A percentile compares a stretch with the other conserved stretches of the same genome.
phyloP scores from a whole-genome alignment of 2,888 invertebrate genomes.

The Chaitophorus viminalis region DNA sequence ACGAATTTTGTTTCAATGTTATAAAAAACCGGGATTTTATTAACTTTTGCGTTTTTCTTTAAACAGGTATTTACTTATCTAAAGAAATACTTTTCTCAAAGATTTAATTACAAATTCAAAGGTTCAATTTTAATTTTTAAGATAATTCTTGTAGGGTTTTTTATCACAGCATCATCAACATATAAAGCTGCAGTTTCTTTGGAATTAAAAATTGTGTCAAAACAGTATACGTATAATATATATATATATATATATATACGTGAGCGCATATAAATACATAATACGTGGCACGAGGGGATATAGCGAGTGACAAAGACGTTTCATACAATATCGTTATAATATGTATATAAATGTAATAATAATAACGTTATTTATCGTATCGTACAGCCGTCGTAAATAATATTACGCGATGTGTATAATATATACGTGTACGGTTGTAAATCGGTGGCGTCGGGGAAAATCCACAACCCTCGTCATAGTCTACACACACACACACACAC shows the following conservation, averaged over 20 bases:
- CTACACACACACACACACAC: neutral
- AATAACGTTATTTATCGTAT: slow-evolving; percentile 37
- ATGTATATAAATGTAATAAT: neutral
- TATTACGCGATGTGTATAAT: neutral
- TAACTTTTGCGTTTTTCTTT: too few species aligned
- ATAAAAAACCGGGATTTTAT: too few species aligned
- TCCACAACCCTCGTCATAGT: neutral
- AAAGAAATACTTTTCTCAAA: too few species aligned
- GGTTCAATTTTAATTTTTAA: too few species aligned
- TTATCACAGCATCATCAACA: too few species aligned
- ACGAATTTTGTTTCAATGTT: too few species aligned
- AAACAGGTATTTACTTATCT: too few species aligned
- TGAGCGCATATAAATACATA: neutral
- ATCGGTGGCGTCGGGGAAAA: slow-evolving; percentile 1
- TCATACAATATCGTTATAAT: neutral
- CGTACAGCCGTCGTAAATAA: neutral
- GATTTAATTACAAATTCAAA: too few species aligned
- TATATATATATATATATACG: too few species aligned
- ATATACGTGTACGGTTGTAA: neutral
- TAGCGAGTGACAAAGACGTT: neutral
- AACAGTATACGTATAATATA: neutral
- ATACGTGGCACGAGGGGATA: neutral
- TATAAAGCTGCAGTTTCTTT: neutral
- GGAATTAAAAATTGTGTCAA: neutral
- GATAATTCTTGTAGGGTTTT: too few species aligned